Conservation (phyloP, 2,113 vertebrate genomes). For the Laticauda laticaudata region DNA sequence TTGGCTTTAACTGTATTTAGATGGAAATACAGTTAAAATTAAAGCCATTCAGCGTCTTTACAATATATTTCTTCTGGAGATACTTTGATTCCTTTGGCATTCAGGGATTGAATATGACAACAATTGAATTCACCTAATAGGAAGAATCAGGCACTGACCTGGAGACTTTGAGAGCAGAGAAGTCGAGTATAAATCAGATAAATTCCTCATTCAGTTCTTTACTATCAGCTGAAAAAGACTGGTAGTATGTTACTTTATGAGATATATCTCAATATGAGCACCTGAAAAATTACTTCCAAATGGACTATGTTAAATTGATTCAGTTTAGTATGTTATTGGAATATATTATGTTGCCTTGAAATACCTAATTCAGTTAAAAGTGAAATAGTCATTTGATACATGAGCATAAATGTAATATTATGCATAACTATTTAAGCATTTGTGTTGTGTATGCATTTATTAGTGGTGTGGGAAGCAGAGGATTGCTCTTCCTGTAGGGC, state of each 20-base stretch:
- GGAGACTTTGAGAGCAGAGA: neutral
- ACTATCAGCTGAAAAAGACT: neutral
- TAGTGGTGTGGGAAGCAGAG: neutral
- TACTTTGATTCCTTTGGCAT: neutral
- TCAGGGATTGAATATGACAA: neutral
- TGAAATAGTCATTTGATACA: neutral
- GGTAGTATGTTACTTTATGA: neutral
- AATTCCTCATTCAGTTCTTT: neutral
- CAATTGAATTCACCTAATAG: neutral
- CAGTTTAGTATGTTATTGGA: neutral
- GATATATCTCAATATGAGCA: neutral
- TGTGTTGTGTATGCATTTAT: neutral
- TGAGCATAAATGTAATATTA: neutral
- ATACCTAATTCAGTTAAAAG: neutral
- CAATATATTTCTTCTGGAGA: neutral
- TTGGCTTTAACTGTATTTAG: neutral
- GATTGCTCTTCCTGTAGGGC: neutral
- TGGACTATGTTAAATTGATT: neutral
- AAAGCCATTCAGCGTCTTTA: neutral
- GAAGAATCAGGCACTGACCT: neutral
- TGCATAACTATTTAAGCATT: neutral
- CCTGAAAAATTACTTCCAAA: neutral
- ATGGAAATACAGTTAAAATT: neutral
- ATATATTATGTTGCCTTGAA: neutral
- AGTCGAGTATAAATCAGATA: neutral